Conservation (phyloP, 2,113 vertebrate genomes). For the Suncus etruscus region DNA sequence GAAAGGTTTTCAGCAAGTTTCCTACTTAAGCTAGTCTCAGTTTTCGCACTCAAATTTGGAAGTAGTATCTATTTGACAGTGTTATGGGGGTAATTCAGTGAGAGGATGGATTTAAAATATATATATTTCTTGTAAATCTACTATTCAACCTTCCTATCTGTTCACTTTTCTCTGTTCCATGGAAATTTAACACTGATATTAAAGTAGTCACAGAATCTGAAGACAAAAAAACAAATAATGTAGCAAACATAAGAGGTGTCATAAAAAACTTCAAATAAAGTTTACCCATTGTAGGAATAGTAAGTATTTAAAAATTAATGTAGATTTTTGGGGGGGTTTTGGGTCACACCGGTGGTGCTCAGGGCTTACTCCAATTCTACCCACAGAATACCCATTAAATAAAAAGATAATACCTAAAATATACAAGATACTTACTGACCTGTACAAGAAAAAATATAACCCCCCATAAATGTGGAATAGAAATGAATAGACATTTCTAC, state of each 20-base stretch:
- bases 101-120: neutral
- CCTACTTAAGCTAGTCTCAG: neutral
- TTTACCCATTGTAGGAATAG: slow-evolving; percentile 19
- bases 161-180: neutral
- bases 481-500: too few species aligned
- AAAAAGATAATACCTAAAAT: too few species aligned
- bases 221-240: neutral
- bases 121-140: slow-evolving; percentile 7
- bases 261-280: slow-evolving; percentile 35
- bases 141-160: neutral
- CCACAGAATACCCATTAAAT: too few species aligned
- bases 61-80: slow-evolving; percentile 28
- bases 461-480: too few species aligned
- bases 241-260: slow-evolving; percentile 21
- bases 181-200: neutral
- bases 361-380: too few species aligned
- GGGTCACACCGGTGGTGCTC: too few species aligned
- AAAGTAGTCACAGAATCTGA: slow-evolving; percentile 43
- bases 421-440: too few species aligned
- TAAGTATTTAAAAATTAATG: slow-evolving; percentile 46
- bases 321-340: too few species aligned
- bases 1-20: slow-evolving; percentile 3
- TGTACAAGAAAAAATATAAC: too few species aligned
- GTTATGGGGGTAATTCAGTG: neutral
- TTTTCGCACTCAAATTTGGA: slow-evolving; percentile 29